phyloP scores from a whole-genome alignment of 2,113 vertebrate species.

The Oryzias woworae region DNA sequence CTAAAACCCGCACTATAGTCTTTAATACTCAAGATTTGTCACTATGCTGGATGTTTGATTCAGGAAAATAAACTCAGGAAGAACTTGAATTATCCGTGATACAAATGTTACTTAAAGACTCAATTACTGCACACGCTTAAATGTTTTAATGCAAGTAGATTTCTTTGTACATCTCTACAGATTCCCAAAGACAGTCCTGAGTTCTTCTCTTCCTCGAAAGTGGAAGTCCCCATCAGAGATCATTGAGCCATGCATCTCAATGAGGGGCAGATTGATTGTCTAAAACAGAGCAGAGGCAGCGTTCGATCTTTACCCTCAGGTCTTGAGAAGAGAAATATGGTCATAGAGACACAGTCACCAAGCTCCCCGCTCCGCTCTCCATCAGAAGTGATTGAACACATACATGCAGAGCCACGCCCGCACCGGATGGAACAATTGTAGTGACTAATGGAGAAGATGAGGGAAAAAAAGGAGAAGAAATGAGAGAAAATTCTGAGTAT shows the following conservation, averaged over 20 bases:
- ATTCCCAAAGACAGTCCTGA: slow-evolving; percentile 55
- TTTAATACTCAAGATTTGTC: no score
- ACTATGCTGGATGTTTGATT: no score
- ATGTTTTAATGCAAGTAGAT: not conserved
- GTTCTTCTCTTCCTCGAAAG: slow-evolving; percentile 44
- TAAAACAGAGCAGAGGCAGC: slow-evolving; percentile 56
- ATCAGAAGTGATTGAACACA: slow-evolving; percentile 68
- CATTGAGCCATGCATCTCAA: slow-evolving; percentile 76
- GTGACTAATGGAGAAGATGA: slow-evolving; percentile 62
- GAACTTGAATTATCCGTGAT: no score
- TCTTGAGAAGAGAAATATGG: slow-evolving; percentile 55
- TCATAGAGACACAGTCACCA: slow-evolving; percentile 39
- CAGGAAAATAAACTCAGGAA: no score
- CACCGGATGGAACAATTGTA: slow-evolving; percentile 63
- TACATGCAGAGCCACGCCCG: slow-evolving; percentile 61
- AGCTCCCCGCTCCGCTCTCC: slow-evolving; percentile 54
- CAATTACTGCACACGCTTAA: not conserved
- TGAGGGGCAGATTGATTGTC: slow-evolving; percentile 74
- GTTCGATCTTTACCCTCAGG: slow-evolving; percentile 71
- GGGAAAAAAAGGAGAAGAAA: slow-evolving; percentile 38
- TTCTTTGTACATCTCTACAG: slow-evolving; percentile 4
- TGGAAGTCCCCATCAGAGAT: slow-evolving; percentile 66
- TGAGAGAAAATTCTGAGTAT: slow-evolving; percentile 34
- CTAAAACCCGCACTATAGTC: no score
- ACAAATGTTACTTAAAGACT: no score